These are phyloP conservation scores for Dryococelus australis DNA, from an alignment of 2,888 invertebrate genomes.

Conservation along the genomic window DNA sequence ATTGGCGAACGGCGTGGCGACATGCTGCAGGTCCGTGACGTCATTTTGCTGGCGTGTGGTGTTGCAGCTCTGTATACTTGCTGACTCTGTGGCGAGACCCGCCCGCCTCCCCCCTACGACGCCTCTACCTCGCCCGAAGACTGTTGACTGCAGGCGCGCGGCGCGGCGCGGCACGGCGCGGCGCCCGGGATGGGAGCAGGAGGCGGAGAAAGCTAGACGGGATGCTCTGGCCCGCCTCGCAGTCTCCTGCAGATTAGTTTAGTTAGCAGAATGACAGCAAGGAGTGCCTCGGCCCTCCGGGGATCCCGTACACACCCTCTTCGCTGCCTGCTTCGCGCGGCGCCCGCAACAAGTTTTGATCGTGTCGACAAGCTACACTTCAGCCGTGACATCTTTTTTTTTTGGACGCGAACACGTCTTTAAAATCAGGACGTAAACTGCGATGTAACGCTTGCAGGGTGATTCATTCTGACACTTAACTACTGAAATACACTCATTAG, in stretches of 20 bases:
- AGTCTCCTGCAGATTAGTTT: constrained; percentile 36
- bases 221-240: constrained; percentile 1
- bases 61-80: too few relatives aligned
- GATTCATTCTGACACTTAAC: too few relatives aligned
- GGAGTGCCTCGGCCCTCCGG: constrained; percentile 18
- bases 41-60: too few relatives aligned
- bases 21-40: too few relatives aligned
- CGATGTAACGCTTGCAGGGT: too few relatives aligned
- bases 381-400: too few relatives aligned
- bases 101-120: not conserved
- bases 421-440: too few relatives aligned
- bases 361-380: not conserved
- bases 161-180: not conserved
- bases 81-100: too few relatives aligned
- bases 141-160: not conserved
- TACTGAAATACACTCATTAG: too few relatives aligned
- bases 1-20: too few relatives aligned
- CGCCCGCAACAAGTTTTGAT: not conserved
- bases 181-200: not conserved
- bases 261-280: constrained; percentile 42
- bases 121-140: not conserved
- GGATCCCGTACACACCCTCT: not conserved
- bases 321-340: not conserved
- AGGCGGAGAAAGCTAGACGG: not conserved
- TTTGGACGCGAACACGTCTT: too few relatives aligned